Conservation (phyloP, 2,888 invertebrate species). For the Microchrysa polita region DNA sequence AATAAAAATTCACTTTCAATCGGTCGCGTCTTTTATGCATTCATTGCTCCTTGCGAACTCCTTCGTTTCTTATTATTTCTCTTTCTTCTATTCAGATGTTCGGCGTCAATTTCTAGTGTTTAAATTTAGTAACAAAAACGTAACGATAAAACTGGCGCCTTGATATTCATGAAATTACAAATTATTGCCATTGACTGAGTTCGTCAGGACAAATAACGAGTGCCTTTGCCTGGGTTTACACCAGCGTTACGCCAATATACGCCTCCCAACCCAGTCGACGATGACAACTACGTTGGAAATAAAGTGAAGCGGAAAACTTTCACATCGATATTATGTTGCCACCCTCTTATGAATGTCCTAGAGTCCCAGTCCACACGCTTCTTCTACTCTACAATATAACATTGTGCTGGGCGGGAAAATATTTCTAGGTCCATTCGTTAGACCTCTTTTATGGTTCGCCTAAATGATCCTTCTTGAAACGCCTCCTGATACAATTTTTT, state of each 20-base stretch:
- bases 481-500: background rate
- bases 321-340: background rate
- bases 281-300: too few relatives aligned
- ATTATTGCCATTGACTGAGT: conserved; percentile 41
- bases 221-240: conserved; percentile 4
- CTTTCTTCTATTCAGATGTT: too few relatives aligned
- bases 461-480: background rate
- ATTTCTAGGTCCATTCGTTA: conserved; percentile 6
- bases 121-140: background rate
- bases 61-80: too few relatives aligned
- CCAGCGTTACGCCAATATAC: conserved; percentile 29
- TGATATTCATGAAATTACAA: conserved; percentile 47
- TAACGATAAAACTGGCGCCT: conserved; percentile 48
- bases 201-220: background rate
- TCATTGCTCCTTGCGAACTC: too few relatives aligned
- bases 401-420: conserved; percentile 1
- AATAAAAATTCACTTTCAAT: too few relatives aligned
- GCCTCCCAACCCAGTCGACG: background rate
- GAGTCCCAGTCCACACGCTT: too few relatives aligned
- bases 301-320: conserved; percentile 5
- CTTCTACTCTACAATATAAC: conserved; percentile 1
- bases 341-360: background rate
- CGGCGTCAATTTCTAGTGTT: too few relatives aligned
- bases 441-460: background rate
- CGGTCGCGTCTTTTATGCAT: too few relatives aligned